Conservation (phyloP, 2,888 invertebrate species). For the Imbricaverruca yamaguchii region DNA sequence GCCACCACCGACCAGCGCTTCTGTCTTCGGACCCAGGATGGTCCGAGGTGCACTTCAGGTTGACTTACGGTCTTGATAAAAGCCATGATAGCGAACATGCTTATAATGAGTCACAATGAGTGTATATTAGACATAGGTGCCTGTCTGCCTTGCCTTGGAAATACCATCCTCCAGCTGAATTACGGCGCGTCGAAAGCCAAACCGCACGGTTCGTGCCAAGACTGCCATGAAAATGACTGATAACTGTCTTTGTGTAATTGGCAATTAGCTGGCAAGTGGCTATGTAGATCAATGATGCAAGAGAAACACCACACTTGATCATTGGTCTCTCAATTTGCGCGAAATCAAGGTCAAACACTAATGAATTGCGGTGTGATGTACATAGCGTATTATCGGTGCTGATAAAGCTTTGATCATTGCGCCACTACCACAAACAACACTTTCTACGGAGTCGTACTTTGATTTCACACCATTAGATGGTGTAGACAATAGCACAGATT, state of each 20-base stretch:
- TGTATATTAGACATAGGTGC: background rate
- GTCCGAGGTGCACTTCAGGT: background rate
- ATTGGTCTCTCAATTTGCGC: background rate
- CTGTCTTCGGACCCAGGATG: background rate
- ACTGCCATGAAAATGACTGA: background rate
- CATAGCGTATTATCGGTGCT: too few relatives aligned
- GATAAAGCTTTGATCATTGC: too few relatives aligned
- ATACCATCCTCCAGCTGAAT: background rate
- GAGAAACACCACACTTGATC: background rate
- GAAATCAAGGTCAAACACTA: background rate
- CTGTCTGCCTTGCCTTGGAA: background rate
- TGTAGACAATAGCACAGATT: too few relatives aligned
- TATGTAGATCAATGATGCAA: background rate
- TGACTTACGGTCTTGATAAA: background rate
- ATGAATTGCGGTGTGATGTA: background rate
- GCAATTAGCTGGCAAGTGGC: background rate
- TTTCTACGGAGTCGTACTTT: too few relatives aligned
- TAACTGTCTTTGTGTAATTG: background rate
- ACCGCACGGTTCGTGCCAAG: background rate
- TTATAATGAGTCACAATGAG: conserved; percentile 9
- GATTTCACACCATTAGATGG: too few relatives aligned
- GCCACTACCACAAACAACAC: too few relatives aligned
- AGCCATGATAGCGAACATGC: background rate
- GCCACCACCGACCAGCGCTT: too few relatives aligned
- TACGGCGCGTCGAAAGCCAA: background rate